Base-by-base conservation (phyloP, 1,140 invertebrate genomes). In the Nylanderia fulva region DNA sequence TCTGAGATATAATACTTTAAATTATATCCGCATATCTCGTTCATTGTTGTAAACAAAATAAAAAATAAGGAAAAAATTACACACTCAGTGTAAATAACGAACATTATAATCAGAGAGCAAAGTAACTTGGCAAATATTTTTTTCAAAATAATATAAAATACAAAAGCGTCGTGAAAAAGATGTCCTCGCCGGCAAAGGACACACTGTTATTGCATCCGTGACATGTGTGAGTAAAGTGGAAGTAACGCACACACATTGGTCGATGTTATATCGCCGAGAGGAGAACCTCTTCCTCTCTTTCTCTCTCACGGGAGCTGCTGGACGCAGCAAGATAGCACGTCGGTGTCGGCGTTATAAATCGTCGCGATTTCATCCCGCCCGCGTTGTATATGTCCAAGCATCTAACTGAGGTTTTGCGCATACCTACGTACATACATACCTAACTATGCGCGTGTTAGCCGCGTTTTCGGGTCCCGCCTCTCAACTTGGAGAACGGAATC, bases 281-380 rank as follows among this genome's bases (percentile, higher is more conserved):
- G 24, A 27, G 39, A 72, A 66, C 56, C 77, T 58, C 11, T 54
- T 2, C 13, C 42, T 42, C 11, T 42, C 42, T 42, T 11, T 42
- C 2, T 48, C 15, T 6, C 77, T 64, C 45, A 29, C 27, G 52
- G 27, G 64, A 71, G 58, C 79, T 88, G 86, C 86, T 88, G 86
- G 85, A 77, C 85, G 1, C n/a, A 3, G 58, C 54, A 45, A 88
- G 86, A 88, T 88, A 88, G 85, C 71, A 71, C 11, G 39, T 52
- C 48, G 63, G 45, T 39, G 29, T 75, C 36, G 64, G 45, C n/a
- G 85, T 88, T 88, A 84, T 84, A 88, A 88, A 88, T 86, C 85
- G 79, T 39, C 64, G 39, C 69, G 80, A 84, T 86, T 86, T 88
- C 86, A 29, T 86, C 80, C 86, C 9, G 60, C 18, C 39, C 42